These are phyloP conservation scores for Microplitis demolitor DNA, from an alignment of 1,140 invertebrate genomes.

Conservation along the genomic window DNA sequence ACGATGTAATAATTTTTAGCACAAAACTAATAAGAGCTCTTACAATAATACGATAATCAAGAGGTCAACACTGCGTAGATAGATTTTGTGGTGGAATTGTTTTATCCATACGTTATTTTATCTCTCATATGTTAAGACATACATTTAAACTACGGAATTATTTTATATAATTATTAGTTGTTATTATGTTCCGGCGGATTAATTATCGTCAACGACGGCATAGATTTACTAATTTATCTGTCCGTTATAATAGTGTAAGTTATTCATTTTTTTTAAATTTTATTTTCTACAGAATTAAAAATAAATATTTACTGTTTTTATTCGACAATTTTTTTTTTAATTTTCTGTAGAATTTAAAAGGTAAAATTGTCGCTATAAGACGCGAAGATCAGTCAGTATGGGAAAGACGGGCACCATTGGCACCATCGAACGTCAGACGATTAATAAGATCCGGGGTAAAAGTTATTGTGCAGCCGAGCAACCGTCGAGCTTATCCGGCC, in stretches of 20 bases:
- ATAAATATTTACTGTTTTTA: neutral
- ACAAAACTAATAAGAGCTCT: no score
- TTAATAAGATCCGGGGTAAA: slow-evolving; percentile 86
- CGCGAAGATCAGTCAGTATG: slow-evolving; percentile 97
- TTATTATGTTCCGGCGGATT: neutral
- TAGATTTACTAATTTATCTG: slow-evolving; percentile 26
- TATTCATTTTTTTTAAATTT: neutral
- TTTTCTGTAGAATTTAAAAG: slow-evolving; percentile 44
- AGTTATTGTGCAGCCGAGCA: slow-evolving; percentile 97
- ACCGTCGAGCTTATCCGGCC: slow-evolving; percentile 95
- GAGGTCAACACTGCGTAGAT: no score
- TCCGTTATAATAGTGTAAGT: slow-evolving; percentile 39
- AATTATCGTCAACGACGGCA: neutral
- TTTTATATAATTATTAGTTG: no score
- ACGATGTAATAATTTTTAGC: no score
- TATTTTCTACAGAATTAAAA: neutral
- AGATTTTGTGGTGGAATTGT: no score
- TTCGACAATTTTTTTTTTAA: neutral
- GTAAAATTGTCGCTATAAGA: slow-evolving; percentile 79
- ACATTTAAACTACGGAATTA: no score
- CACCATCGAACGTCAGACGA: slow-evolving; percentile 88
- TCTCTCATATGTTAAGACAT: neutral
- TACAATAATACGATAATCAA: no score
- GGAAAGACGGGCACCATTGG: slow-evolving; percentile 95
- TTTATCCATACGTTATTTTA: neutral